Evolutionary conservation across 2,113 vertebrate species (phyloP), one percentile per base, ranked within the genome.

Genomic region (Orycteropus afer): DNA sequence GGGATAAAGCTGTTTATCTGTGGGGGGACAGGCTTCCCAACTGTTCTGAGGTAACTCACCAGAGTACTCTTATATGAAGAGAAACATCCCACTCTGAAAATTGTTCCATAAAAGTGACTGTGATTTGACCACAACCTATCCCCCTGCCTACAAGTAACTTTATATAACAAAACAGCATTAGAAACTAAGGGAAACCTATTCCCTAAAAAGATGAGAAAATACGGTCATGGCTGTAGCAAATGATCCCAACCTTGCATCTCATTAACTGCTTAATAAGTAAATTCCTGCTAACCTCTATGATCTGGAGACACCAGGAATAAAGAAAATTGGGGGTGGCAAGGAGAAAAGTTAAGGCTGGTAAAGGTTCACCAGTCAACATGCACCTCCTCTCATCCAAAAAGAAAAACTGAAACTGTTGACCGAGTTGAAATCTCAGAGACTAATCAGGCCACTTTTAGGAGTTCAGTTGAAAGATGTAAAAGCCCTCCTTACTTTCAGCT

Each of bases 181-280:
- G 67, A 79, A 81, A 74, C 51, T 77, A 89, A 61, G 25, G 61
- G 63, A 95, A 89, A 34, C 37, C 65, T 3, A 59, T 40, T 45
- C 78, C 47, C 27, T 93, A 89, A 80, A 93, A 91, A 91, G 53
- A 78, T 10, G 17, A 93, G 67, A 87, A 81, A 82, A 47, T 94
- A 89, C 12, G 45, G 45, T 86, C 79, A 77, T 2, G 27, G 73
- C 61, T 92, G 51, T 89, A 63, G 93, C 86, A 90, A 94, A 88
- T n/a, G 67, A 96, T 63, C 32, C 67, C n/a, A 42, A 63, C 51
- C 32, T 76, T 57, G 67, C 79, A 37, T 88, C 91, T 95, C 80
- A 95, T 89, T 78, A 96, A 80, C 78, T 80, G 49, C 88, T 95
- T 96, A 95, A 47, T 85, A 93, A 94, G 91, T 69, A 83, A 96